Conservation (phyloP, 2,797 vertebrate genomes). For the Gallinago stenura region DNA sequence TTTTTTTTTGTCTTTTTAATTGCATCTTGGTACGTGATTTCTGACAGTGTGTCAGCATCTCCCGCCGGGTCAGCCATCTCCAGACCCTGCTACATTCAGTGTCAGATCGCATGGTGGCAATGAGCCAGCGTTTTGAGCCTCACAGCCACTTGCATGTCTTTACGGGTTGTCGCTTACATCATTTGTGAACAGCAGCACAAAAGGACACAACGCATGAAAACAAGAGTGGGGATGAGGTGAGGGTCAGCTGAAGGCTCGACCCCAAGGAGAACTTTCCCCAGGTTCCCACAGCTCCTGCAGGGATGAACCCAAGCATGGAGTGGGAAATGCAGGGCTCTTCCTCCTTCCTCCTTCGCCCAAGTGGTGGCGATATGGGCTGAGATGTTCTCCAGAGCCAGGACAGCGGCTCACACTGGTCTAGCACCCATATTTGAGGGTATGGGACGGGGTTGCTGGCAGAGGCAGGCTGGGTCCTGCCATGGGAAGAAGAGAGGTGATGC, state of each 20-base stretch:
- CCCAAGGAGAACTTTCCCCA: neutral
- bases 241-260: neutral
- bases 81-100: constrained; percentile 58
- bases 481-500: neutral
- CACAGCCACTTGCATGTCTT: neutral
- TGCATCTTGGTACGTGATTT: constrained; percentile 48
- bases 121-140: neutral
- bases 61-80: constrained; percentile 17
- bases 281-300: neutral
- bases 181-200: constrained; percentile 72
- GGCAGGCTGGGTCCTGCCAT: neutral
- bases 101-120: neutral
- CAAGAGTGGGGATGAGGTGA: constrained; percentile 27
- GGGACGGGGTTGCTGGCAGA: rapidly evolving
- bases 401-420: neutral
- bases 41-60: constrained; percentile 54
- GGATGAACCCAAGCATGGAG: neutral
- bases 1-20: constrained; percentile 54
- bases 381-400: neutral
- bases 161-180: constrained; percentile 28
- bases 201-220: constrained; percentile 69
- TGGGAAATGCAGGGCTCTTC: neutral
- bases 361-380: rapidly evolving
- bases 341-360: neutral
- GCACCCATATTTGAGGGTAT: neutral